Evolutionary conservation across 2,113 vertebrate genomes (phyloP), one percentile per base, ranked within the genome.

Genomic region (Gobius niger): DNA sequence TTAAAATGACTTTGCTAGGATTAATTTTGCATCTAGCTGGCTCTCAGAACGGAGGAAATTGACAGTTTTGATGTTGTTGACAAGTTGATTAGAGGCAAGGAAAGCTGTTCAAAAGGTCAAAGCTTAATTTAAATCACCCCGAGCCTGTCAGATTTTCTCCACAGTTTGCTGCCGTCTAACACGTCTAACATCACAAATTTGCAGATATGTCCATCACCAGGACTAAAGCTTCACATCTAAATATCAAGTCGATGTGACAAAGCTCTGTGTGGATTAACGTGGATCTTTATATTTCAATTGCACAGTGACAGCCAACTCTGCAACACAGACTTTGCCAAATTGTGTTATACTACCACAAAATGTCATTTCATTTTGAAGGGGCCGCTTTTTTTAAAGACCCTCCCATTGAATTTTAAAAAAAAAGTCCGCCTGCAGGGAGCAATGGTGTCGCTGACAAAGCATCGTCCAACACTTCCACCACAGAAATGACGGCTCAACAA

Each of bases 281-380:
- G 4, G 42, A 73, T 74, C 65, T 15, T 34, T 34, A 47, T 63
- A 70, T 73, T 46, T 64, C 16, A 73, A 72, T 46, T 63, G 69
- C 69, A 71, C 70, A 67, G 67, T 73, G 78, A 85, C 75, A 83
- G 69, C 47, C 1, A 14, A 34, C 49, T 18, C 63, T 41, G 41
- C 52, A 68, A 68, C 65, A n/a, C n/a, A n/a, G n/a, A n/a, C n/a
- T n/a, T n/a, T n/a, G n/a, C n/a, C n/a, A n/a, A n/a, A n/a, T n/a
- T n/a, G n/a, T n/a, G n/a, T n/a, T n/a, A n/a, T n/a, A n/a, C n/a
- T n/a, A n/a, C n/a, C 59, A 70, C 24, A 34, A 34, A 34, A 34
- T 34, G 24, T 34, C 24, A 34, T 34, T 34, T 34, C 24, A 34
- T 34, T 34, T 34, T 34, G 24, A 34, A 34, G 24, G 24, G 24